A percentile compares a stretch with the other conserved stretches of the same genome.
Conservation (phyloP, 1,140 invertebrate species). For the Ridgeia piscesae region DNA sequence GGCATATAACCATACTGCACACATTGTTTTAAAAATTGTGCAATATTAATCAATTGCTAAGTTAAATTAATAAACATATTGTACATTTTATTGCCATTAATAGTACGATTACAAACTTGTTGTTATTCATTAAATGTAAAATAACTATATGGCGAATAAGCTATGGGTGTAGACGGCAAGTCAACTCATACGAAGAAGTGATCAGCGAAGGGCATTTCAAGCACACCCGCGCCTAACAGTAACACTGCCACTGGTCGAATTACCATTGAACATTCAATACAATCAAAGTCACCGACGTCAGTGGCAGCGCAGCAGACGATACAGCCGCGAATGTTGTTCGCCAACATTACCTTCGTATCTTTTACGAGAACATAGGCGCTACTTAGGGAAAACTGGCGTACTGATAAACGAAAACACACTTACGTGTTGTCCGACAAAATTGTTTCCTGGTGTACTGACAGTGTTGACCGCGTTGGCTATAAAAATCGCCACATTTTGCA, state of each 20-base stretch:
- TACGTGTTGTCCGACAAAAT: neutral
- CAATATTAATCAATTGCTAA: neutral
- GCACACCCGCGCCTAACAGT: neutral
- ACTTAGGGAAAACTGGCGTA: neutral
- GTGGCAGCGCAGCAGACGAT: neutral
- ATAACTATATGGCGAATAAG: neutral
- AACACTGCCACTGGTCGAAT: neutral
- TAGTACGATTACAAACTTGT: too few relatives aligned
- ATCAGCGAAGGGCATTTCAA: neutral
- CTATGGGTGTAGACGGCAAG: neutral
- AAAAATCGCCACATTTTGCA: constrained; percentile 5
- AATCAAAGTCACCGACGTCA: neutral
- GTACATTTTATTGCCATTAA: too few relatives aligned
- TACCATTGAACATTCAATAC: neutral
- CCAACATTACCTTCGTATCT: neutral
- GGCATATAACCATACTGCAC: too few relatives aligned
- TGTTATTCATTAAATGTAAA: too few relatives aligned
- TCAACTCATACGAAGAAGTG: neutral
- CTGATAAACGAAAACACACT: neutral
- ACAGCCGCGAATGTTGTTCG: neutral
- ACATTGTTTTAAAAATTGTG: too few relatives aligned
- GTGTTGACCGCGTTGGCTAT: neutral
- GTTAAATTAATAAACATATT: neutral
- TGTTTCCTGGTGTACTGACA: neutral
- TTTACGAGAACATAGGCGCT: neutral